These are phyloP conservation scores for Hycleus cichorii DNA, from an alignment of 1,140 invertebrate genomes.

Conservation along the genomic window DNA sequence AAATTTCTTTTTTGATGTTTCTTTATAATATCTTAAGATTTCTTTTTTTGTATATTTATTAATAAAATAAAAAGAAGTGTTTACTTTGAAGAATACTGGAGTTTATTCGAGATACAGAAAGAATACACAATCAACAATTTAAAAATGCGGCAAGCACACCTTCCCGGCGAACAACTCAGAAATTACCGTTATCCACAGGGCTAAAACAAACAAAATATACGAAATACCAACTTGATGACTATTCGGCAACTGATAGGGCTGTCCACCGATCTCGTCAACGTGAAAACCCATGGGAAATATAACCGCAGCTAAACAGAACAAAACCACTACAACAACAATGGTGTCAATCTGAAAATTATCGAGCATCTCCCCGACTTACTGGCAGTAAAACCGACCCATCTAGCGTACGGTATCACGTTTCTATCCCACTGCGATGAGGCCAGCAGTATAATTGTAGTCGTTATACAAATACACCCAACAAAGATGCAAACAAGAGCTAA, in stretches of 20 bases:
- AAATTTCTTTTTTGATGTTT: too few relatives aligned
- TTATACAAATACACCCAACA: constrained; percentile 86
- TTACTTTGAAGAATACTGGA: too few relatives aligned
- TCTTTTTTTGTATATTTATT: too few relatives aligned
- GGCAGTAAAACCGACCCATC: constrained; percentile 93
- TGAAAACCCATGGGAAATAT: constrained; percentile 95
- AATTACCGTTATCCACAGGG: constrained; percentile 92
- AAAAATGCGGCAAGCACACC: constrained; percentile 93
- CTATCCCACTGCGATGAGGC: constrained; percentile 85
- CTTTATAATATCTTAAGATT: too few relatives aligned
- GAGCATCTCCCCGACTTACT: constrained; percentile 54
- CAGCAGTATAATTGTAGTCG: constrained; percentile 80
- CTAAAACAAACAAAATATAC: constrained; percentile 91
- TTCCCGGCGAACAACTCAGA: constrained; percentile 96
- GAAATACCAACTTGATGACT: constrained; percentile 93
- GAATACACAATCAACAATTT: not conserved
- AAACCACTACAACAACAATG: constrained; percentile 70
- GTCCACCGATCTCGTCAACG: constrained; percentile 90
- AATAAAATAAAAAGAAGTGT: too few relatives aligned
- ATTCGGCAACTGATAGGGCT: constrained; percentile 90
- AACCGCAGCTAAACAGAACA: constrained; percentile 90
- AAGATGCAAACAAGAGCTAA: constrained; percentile 86
- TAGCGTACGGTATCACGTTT: constrained; percentile 82
- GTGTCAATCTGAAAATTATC: not conserved
- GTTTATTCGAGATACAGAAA: not conserved